A percentile compares a stretch with the other conserved stretches of the same genome.
Conservation (phyloP, 2,113 vertebrate genomes). For the Heterotilapia buettikoferi region DNA sequence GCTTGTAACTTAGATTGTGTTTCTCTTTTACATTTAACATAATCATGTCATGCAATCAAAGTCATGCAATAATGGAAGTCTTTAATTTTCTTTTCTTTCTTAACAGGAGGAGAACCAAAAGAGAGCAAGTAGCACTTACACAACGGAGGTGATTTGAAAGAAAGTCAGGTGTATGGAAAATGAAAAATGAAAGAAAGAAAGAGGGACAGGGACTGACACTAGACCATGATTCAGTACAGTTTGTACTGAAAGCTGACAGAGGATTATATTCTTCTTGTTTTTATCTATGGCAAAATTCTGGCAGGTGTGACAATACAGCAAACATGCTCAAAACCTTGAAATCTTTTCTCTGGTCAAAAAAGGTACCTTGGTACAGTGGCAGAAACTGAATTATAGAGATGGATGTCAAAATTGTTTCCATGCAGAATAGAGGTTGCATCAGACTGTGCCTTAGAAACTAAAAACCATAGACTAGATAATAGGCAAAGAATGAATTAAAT, state of each 20-base stretch:
- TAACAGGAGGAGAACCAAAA: neutral
- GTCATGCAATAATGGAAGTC: too few species aligned
- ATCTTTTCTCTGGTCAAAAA: neutral
- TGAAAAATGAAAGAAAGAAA: neutral
- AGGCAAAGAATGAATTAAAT: neutral
- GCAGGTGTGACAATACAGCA: neutral
- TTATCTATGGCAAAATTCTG: neutral
- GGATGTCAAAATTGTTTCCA: neutral
- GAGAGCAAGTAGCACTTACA: neutral
- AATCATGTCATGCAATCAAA: too few species aligned
- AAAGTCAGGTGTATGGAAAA: neutral
- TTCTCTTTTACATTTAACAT: neutral
- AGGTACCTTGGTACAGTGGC: neutral
- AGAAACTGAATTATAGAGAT: neutral
- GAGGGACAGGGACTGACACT: neutral
- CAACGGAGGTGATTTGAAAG: conserved; percentile 1
- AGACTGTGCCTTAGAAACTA: neutral
- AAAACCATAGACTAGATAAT: neutral
- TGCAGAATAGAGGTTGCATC: neutral
- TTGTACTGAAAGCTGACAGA: neutral
- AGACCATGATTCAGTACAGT: neutral
- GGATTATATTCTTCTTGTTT: neutral
- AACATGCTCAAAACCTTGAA: neutral
- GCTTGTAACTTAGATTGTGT: neutral
- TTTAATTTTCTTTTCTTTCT: neutral